Evolutionary conservation across 2,113 vertebrate species (phyloP).

Genomic region (Hemichromis elongatus): DNA sequence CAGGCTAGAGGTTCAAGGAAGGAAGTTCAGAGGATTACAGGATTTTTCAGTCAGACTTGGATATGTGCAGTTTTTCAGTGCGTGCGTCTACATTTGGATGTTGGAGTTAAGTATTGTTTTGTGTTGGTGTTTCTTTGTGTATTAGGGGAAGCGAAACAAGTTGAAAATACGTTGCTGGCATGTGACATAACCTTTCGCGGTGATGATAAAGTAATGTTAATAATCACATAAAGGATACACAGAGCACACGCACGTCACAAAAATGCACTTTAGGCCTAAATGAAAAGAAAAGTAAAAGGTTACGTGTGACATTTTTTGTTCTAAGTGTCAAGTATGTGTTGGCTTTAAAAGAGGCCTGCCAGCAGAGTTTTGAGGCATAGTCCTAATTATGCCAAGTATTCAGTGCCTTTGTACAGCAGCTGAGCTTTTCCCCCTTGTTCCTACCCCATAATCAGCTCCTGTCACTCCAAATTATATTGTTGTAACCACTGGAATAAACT

Average conservation of each 20-base stretch:
- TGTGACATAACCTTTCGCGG: background rate
- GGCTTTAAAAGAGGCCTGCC: background rate
- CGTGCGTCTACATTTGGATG: rapidly evolving
- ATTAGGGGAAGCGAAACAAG: background rate
- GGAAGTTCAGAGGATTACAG: background rate
- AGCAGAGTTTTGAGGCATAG: background rate
- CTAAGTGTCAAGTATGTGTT: background rate
- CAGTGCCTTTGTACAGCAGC: background rate
- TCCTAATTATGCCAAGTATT: background rate
- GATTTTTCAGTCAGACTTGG: background rate
- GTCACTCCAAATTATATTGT: background rate
- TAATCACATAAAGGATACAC: background rate
- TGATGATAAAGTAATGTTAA: background rate
- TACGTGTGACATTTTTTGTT: background rate
- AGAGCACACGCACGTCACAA: background rate
- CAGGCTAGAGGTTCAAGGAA: too few relatives aligned
- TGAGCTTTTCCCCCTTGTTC: background rate
- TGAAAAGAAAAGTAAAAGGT: background rate
- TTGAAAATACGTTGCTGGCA: background rate
- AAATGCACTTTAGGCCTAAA: background rate
- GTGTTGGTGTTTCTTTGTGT: background rate
- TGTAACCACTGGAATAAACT: background rate
- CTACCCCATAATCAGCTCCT: background rate
- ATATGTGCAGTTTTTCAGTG: background rate
- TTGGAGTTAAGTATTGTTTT: background rate